Conservation (phyloP, 2,113 vertebrate genomes). For the Antechinus stuartii region DNA sequence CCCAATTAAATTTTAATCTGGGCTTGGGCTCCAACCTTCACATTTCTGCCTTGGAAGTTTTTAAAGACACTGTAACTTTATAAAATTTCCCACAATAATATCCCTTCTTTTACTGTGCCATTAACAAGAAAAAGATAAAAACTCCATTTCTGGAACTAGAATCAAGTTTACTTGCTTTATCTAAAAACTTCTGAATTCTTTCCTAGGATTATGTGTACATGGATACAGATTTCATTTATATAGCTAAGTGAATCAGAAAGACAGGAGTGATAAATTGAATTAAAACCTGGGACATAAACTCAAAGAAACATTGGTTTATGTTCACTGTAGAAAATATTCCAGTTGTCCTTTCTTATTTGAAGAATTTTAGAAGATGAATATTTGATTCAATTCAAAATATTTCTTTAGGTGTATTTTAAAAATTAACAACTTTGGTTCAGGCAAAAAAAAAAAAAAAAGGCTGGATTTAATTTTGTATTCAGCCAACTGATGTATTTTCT, state of each 20-base stretch:
- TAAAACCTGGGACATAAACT: not conserved
- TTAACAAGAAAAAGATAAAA: not conserved
- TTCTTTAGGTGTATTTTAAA: not conserved
- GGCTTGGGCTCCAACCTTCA: not conserved
- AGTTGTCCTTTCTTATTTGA: not conserved
- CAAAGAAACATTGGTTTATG: not conserved
- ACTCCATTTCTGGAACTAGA: not conserved
- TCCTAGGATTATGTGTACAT: not conserved
- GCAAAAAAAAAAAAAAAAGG: rapidly evolving
- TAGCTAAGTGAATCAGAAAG: too few relatives aligned
- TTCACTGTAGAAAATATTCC: not conserved
- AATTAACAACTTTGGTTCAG: not conserved
- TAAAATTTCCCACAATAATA: not conserved
- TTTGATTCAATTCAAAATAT: not conserved
- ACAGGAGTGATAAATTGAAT: not conserved
- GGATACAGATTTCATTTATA: not conserved
- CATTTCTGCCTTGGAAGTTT: not conserved
- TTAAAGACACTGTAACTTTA: not conserved
- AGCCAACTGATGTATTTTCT: not conserved
- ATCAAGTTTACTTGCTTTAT: not conserved
- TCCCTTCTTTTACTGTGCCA: not conserved
- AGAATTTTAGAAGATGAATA: not conserved
- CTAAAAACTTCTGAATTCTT: not conserved
- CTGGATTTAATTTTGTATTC: not conserved
- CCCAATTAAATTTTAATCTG: not conserved